A percentile compares a stretch with the other conserved stretches of the same genome.
These are phyloP conservation scores for Ornithorhynchus anatinus DNA, from an alignment of 2,113 vertebrate species.

Conservation along the genomic window DNA sequence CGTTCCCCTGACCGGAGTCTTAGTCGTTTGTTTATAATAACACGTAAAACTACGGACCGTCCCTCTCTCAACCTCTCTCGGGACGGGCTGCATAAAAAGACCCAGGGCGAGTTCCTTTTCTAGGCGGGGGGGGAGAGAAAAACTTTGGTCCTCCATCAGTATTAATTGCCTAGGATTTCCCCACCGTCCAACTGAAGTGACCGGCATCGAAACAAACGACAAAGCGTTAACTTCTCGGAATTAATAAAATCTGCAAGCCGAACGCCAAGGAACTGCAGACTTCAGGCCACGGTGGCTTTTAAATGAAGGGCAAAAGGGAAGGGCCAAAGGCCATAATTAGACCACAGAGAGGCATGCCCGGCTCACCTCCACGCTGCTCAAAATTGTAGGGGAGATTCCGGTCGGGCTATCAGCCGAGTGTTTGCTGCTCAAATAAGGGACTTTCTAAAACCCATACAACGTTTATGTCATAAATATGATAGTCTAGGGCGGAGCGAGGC, in stretches of 20 bases:
- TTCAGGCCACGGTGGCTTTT: neutral
- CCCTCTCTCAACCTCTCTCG: neutral
- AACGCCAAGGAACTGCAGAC: neutral
- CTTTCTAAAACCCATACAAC: rapidly evolving
- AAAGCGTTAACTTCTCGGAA: neutral
- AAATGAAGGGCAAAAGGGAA: neutral
- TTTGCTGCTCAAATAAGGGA: neutral
- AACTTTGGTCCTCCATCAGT: neutral
- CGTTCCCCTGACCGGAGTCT: neutral
- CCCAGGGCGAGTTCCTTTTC: neutral
- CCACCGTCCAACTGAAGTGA: neutral
- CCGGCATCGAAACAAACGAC: neutral
- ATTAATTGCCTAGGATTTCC: conserved; percentile 1
- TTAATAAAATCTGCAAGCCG: neutral
- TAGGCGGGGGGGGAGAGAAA: neutral
- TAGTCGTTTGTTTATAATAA: neutral
- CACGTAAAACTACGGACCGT: too few species aligned
- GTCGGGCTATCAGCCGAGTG: neutral
- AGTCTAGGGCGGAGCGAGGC: neutral
- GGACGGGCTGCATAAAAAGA: neutral
- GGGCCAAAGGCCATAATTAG: neutral
- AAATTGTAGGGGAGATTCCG: neutral
- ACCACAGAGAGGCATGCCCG: neutral
- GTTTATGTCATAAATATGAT: neutral
- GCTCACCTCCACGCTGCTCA: neutral